phyloP scores from a whole-genome alignment of 2,797 vertebrate genomes.

The Muraenolepis orangiensis region DNA sequence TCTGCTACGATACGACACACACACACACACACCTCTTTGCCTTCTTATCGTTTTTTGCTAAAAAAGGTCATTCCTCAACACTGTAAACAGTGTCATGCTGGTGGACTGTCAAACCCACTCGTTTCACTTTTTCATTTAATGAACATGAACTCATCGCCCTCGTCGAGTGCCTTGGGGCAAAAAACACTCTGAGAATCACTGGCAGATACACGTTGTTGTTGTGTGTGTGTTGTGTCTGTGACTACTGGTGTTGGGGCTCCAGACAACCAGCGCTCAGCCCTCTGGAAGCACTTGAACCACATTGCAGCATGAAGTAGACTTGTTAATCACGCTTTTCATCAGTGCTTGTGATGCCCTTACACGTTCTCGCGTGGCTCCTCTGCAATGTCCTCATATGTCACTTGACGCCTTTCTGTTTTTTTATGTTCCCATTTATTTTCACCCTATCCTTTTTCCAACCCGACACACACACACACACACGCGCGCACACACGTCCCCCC shows the following conservation, averaged over 20 bases:
- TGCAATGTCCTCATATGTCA: conserved; percentile 6
- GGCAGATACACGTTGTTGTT: no score
- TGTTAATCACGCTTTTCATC: conserved; percentile 24
- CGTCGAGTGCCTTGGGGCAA: not conserved
- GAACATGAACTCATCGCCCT: no score
- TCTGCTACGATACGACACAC: conserved; percentile 40
- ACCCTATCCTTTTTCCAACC: not conserved
- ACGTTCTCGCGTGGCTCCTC: not conserved
- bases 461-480: no score
- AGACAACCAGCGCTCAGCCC: no score
- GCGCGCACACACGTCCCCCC: conserved; percentile 5
- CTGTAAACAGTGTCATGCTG: no score
- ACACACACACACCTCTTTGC: conserved; percentile 13
- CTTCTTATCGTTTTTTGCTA: conserved; percentile 5
- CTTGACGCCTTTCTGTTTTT: not conserved
- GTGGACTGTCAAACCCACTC: no score
- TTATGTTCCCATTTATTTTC: conserved; percentile 13
- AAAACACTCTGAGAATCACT: no score
- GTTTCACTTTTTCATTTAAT: no score
- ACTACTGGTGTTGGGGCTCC: no score
- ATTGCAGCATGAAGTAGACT: conserved; percentile 2
- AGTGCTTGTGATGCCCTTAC: conserved; percentile 15
- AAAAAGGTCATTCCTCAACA: not conserved
- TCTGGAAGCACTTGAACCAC: no score
- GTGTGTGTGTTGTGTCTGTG: no score